phyloP scores from a whole-genome alignment of 2,113 vertebrate genomes.

The Syrrhaptes paradoxus region DNA sequence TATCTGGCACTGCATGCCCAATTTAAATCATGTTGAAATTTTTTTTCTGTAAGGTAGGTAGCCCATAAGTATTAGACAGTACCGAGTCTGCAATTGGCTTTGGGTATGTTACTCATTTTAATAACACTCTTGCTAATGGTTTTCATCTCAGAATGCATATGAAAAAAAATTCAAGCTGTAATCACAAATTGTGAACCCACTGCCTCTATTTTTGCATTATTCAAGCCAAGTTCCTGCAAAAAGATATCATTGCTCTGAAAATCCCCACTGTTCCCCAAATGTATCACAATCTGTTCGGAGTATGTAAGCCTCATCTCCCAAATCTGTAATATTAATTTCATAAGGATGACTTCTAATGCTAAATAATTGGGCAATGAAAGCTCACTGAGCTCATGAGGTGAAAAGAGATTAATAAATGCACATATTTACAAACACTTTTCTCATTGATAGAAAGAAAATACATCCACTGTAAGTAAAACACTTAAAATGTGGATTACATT shows the following conservation, averaged over 20 bases:
- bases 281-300: background rate
- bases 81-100: background rate
- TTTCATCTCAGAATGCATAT: background rate
- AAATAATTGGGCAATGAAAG: background rate
- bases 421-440: background rate
- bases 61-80: background rate
- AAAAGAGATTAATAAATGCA: background rate
- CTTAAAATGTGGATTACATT: background rate
- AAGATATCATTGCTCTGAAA: background rate
- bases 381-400: background rate
- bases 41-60: background rate
- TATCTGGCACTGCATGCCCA: background rate
- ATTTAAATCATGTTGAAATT: background rate
- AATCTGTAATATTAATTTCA: background rate
- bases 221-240: background rate
- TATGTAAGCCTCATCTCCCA: background rate
- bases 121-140: background rate
- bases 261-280: background rate
- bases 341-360: background rate
- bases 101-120: background rate
- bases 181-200: too few relatives aligned
- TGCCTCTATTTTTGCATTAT: background rate
- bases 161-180: rapidly evolving
- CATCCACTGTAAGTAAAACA: background rate
- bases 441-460: background rate